Evolutionary conservation across 1,140 invertebrate genomes (phyloP).

Genomic region (Lordiphosa stackelbergi): DNA sequence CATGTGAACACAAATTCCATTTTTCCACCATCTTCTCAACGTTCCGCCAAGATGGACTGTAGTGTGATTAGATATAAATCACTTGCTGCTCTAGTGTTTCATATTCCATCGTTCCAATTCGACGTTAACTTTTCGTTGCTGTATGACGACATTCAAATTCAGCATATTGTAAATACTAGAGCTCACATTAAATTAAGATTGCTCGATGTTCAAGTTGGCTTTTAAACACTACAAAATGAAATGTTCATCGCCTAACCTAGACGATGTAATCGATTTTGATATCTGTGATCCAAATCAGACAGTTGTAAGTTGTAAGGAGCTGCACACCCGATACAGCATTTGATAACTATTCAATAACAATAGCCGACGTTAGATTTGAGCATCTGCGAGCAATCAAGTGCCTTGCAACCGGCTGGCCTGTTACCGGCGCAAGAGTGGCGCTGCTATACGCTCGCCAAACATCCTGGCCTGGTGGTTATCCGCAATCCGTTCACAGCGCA

Average conservation of each 20-base stretch:
- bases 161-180: neutral
- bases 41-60: too few species aligned
- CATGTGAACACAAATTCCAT: too few species aligned
- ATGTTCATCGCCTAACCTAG: conserved; percentile 77
- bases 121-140: too few species aligned
- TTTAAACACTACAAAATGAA: conserved; percentile 82
- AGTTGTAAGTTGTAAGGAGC: neutral
- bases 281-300: conserved; percentile 16
- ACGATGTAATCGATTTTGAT: conserved; percentile 79
- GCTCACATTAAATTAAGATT: neutral
- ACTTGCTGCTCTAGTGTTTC: too few species aligned
- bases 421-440: conserved; percentile 79
- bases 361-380: neutral
- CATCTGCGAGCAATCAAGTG: neutral
- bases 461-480: conserved; percentile 87
- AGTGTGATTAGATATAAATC: too few species aligned
- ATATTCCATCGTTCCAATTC: too few species aligned
- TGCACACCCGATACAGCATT: conserved; percentile 1
- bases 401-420: conserved; percentile 59
- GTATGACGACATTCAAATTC: too few species aligned
- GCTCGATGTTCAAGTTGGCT: conserved; percentile 78
- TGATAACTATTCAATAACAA: conserved; percentile 2
- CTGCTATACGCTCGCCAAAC: conserved; percentile 79
- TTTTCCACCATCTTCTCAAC: too few species aligned
- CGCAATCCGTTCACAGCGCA: conserved; percentile 87